Conservation (phyloP, 2,113 vertebrate genomes). For the Pogona vitticeps region DNA sequence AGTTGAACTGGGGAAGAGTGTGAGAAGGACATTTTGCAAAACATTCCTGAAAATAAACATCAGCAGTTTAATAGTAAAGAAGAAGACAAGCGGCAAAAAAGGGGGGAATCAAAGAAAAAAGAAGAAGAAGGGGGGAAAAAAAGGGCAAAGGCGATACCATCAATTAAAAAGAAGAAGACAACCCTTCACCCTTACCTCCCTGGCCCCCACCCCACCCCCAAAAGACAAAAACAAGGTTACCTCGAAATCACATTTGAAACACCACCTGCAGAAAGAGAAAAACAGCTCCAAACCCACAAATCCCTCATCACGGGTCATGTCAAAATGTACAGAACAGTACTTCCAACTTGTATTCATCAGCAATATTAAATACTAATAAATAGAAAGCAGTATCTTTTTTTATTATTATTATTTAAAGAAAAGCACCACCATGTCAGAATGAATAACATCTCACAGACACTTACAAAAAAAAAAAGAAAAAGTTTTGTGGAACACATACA, state of each 20-base stretch:
- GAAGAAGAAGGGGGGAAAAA: background rate
- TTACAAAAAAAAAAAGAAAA: conserved; percentile 71
- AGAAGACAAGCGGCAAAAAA: conserved; percentile 73
- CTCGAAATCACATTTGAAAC: conserved; percentile 80
- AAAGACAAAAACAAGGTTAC: conserved; percentile 77
- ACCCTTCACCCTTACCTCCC: conserved; percentile 64
- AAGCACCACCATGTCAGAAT: conserved; percentile 71
- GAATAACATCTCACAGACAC: conserved; percentile 75
- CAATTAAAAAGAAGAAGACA: conserved; percentile 49
- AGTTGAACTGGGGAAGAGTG: conserved; percentile 90
- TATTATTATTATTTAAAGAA: conserved; percentile 82
- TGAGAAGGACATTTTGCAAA: conserved; percentile 88
- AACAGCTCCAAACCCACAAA: conserved; percentile 69
- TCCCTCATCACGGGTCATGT: conserved; percentile 64
- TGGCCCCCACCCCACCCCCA: conserved; percentile 61
- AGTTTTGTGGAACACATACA: conserved; percentile 69
- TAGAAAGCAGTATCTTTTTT: conserved; percentile 73
- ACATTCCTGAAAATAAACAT: conserved; percentile 93
- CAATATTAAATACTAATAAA: conserved; percentile 74
- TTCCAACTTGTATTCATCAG: conserved; percentile 73
- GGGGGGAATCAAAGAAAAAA: background rate
- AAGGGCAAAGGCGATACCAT: conserved; percentile 61
- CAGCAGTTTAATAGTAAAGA: conserved; percentile 85
- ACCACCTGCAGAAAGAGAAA: conserved; percentile 76
- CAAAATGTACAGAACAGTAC: conserved; percentile 63